A percentile compares a stretch with the other conserved stretches of the same genome.
phyloP scores from a whole-genome alignment of 2,113 vertebrate genomes.

The Ailuropoda melanoleuca region DNA sequence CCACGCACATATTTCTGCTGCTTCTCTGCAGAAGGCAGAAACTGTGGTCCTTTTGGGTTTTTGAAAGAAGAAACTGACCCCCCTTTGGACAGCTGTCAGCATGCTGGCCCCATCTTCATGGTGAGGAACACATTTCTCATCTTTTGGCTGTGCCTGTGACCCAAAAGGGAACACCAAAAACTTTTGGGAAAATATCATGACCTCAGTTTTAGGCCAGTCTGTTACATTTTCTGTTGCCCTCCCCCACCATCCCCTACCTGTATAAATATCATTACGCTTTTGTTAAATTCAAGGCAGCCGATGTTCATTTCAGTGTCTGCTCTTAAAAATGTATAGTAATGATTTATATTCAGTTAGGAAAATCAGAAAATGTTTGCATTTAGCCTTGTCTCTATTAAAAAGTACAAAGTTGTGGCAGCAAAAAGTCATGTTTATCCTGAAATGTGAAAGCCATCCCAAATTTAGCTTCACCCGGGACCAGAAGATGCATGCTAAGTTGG shows the following conservation, averaged over 20 bases:
- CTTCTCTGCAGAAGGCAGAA: background rate
- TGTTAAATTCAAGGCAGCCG: background rate
- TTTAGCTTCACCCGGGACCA: fast-evolving
- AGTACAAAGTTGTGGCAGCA: background rate
- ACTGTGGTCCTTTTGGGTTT: background rate
- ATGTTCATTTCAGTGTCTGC: background rate
- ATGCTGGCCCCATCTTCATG: background rate
- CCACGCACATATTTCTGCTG: fast-evolving
- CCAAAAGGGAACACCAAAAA: background rate
- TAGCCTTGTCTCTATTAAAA: background rate
- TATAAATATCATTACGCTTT: background rate
- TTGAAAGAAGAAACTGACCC: background rate
- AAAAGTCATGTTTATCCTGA: background rate
- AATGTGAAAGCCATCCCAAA: fast-evolving
- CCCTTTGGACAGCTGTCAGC: background rate
- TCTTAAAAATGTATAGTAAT: background rate
- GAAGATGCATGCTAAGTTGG: fast-evolving
- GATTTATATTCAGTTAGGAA: background rate
- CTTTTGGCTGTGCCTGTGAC: background rate
- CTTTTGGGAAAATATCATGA: background rate
- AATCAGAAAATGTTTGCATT: background rate
- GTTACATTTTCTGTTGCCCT: background rate
- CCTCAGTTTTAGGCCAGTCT: background rate
- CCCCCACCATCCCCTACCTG: fast-evolving
- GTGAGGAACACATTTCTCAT: background rate